Evolutionary conservation across 2,113 vertebrate species (phyloP), one percentile per base, ranked within the genome.

Genomic region (Chlorodrepanis virens): DNA sequence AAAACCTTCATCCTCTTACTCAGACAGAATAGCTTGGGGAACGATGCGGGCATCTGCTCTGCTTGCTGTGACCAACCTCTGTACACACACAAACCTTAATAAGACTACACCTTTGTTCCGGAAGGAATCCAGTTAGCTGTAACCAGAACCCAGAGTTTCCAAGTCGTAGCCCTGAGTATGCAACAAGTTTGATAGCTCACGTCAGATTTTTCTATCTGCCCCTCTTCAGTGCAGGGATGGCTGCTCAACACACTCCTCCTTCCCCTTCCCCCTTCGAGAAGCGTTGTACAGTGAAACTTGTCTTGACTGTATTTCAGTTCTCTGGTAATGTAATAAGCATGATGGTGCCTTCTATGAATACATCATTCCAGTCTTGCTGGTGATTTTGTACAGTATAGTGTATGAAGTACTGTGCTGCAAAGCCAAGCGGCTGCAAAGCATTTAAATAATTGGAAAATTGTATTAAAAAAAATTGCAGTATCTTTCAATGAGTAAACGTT

Each of bases 341-440:
- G 98, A 99, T 98, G 99, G 99, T 99, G 99, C 99, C 99, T 99
- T 99, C 98, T 98, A 97, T 98, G 98, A 98, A 98, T 98, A 98
- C 98, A 98, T 99, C 98, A 98, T 98, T 99, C 98, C 98, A 99
- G 98, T 99, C 98, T 98, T 97, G 98, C 98, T 98, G 97, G 97
- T 98, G 97, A 98, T 98, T 98, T 97, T 98, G 98, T 98, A 98
- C 97, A 97, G 98, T 98, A 97, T 93, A 94, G 97, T 98, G 98
- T 98, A 98, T 96, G 95, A 98, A 97, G 96, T 98, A 96, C 96
- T 98, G 98, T 98, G 97, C 98, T 98, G 98, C 97, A 93, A 97
- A 97, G 97, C 96, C 97, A 93, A 97, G 98, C 86, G 97, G 98
- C 98, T 98, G 97, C 98, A 97, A 98, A 97, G 97, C 97, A 75